Evolutionary conservation across 92 coral and sea anemone genomes (phyloP), one percentile per base, ranked within the genome.

Genomic region (Ricordea florida): DNA sequence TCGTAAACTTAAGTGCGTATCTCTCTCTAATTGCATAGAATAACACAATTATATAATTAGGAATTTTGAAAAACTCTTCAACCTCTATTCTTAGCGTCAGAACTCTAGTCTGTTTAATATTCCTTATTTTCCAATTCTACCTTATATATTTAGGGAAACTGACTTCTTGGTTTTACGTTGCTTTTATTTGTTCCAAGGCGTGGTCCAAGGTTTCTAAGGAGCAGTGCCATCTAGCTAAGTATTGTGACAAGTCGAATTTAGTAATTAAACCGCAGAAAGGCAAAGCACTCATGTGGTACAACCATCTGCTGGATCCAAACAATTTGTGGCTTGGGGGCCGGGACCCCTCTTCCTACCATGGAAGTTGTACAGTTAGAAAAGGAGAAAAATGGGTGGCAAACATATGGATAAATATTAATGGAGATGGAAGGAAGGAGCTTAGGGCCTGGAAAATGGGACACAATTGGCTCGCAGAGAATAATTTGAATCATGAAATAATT

Each of bases 311-410:
- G 33, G 83, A 80, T 84, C 72, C 58, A 31, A 66, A 52, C 58
- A 77, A 84, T 11, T 67, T 78, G 17, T 96, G 99, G 99, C 50
- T 89, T 6, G 92, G 96, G 31, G 93, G 90, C 1, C 33, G 89
- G 25, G 97, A 96, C 30, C 97, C 96, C 2, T 48, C 88, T 2
- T 74, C 97, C 13, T 87, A 82, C 48, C 93, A 92, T 29, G 99
- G 99, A n/a, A 92, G 79, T n/a, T 96, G 99, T 62, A 75, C 42
- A 32, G 93, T 93, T 25, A 68, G 20, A 27, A 82, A 86, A 37
- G 96, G 99, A 5, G 91, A 89, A 17, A 96, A 92, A 67, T 96
- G 99, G 99, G 72, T 92, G 6, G 99, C 99, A 1, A 86, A 89
- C 60, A 81, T 80, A 33, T 94, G 98, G 98, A 82, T 94, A 8